These are phyloP conservation scores for Anniella stebbinsi DNA, from an alignment of 2,797 vertebrate genomes.

Conservation along the genomic window DNA sequence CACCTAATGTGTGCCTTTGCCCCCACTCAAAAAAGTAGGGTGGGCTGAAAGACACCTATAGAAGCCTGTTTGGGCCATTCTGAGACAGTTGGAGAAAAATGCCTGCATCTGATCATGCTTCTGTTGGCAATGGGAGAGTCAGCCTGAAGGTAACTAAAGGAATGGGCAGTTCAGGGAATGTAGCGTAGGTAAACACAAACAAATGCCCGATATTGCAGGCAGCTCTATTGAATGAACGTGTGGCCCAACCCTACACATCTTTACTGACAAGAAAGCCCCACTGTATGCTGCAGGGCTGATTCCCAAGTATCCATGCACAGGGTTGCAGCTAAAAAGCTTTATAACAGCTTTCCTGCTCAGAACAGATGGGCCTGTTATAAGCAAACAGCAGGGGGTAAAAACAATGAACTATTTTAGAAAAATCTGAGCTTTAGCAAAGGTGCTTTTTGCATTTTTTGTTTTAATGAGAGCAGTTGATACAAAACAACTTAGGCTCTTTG, in stretches of 20 bases:
- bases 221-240: neutral
- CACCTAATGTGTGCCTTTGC: slow-evolving; percentile 30
- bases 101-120: neutral
- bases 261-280: neutral
- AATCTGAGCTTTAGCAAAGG: neutral
- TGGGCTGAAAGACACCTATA: neutral
- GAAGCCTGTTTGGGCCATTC: neutral
- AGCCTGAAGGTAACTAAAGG: neutral
- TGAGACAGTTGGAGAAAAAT: neutral
- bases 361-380: rapidly evolving
- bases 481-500: slow-evolving; percentile 31
- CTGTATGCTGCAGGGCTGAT: neutral
- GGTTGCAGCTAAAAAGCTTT: neutral
- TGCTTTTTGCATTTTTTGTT: neutral
- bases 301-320: neutral
- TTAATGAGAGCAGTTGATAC: slow-evolving; percentile 12
- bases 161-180: neutral
- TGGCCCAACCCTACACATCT: neutral
- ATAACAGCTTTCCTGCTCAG: neutral
- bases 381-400: neutral
- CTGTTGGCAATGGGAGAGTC: neutral
- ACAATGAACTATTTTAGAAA: neutral
- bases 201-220: neutral
- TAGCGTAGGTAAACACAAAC: neutral
- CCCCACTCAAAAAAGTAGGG: neutral